These are phyloP conservation scores for Cryptocephalus primarius DNA, from an alignment of 2,888 invertebrate species.

Conservation along the genomic window DNA sequence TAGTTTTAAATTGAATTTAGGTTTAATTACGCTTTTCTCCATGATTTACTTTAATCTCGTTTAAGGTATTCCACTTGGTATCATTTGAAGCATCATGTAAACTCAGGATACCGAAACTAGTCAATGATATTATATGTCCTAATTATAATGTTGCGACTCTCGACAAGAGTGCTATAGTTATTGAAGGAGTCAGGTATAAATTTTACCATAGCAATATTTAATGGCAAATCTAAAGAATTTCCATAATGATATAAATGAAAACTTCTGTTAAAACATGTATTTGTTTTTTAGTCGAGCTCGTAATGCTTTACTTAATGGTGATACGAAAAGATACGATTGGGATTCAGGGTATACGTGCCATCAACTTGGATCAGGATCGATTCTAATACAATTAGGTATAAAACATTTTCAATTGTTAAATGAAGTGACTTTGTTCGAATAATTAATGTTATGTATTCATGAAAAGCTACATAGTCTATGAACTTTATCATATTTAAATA, in stretches of 20 bases:
- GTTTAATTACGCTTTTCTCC: neutral
- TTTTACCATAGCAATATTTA: no score
- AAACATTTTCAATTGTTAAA: no score
- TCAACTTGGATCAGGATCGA: slow-evolving; percentile 88
- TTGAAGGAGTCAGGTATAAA: slow-evolving; percentile 79
- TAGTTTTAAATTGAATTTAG: neutral
- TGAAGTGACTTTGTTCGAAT: no score
- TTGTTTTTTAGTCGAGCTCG: slow-evolving; percentile 57
- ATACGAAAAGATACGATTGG: slow-evolving; percentile 94
- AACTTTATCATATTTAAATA: no score
- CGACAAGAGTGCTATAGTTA: slow-evolving; percentile 81
- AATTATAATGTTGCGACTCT: slow-evolving; percentile 86
- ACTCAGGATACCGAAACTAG: slow-evolving; percentile 60
- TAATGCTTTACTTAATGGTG: slow-evolving; percentile 92
- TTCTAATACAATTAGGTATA: slow-evolving; percentile 79
- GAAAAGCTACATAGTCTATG: no score
- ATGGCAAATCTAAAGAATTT: no score
- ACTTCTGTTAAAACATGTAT: no score
- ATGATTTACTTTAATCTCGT: no score
- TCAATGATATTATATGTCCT: slow-evolving; percentile 70
- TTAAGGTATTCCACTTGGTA: slow-evolving; percentile 81
- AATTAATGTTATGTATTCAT: no score
- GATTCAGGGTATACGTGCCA: slow-evolving; percentile 98
- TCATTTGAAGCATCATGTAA: slow-evolving; percentile 85
- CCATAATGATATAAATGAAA: no score